Base-by-base conservation (phyloP, 2,113 vertebrate species). In the Rhineura floridana region DNA sequence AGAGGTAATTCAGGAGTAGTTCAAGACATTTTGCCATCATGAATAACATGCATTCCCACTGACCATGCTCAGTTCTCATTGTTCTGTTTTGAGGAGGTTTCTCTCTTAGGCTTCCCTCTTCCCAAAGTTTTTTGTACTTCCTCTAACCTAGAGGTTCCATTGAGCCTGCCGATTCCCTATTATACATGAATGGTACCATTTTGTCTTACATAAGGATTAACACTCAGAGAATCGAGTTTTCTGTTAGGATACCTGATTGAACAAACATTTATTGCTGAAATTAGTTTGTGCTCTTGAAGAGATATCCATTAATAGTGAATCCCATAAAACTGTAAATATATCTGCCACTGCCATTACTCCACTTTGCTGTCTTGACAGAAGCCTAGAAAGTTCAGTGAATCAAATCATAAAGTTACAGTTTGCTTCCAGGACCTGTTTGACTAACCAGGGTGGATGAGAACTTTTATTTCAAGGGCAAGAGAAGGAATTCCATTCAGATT, bases 391-490 rank as follows among this genome's bases (percentile, higher is more conserved):
- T 84, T 82, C 70, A 69, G 90, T 92, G 85, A 92, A 80, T 91
- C 86, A 65, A 33, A 67, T 90, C 92, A 79, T 42, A 92, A 93
- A 69, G 44, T 73, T 91, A n/a, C 69, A 91, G 91, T 95, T 94
- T 91, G 21, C 42, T 95, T 95, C 77, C 81, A 93, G 44, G 23
- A 93, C 21, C 91, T 55, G 79, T 81, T 90, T 93, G 84, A 93
- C 93, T 94, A 92, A 95, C 87, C 94, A 82, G 75, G 83, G 90
- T 83, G 83, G 88, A 85, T 6, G 0, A 17, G 82, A 81, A 81
- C 86, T 82, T 93, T 95, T 93, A 6, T 92, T 93, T 91, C 94
- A 91, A 88, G 84, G 48, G 81, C 85, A 88, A 50, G 0, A 93
- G 59, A 67, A 94, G 88, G 50, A 86, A 85, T 81, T 82, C 88